Conservation (phyloP, 2,113 vertebrate species). For the Sarotherodon lohbergeri region DNA sequence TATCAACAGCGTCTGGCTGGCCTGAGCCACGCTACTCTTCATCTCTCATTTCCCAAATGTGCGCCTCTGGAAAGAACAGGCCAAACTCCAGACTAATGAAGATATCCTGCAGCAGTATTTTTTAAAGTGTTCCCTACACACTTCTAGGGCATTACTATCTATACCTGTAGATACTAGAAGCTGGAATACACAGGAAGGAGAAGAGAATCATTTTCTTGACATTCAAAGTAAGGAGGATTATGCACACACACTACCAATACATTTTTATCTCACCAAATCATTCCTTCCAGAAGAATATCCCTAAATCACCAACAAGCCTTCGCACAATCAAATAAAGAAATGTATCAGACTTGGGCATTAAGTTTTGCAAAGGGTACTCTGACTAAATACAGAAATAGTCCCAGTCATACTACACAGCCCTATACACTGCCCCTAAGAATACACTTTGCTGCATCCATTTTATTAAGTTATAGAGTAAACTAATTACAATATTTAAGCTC, state of each 20-base stretch:
- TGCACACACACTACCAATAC: not conserved
- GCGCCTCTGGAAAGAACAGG: constrained; percentile 25
- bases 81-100: constrained; percentile 28
- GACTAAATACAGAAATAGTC: not conserved
- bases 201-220: not conserved
- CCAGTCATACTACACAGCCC: not conserved
- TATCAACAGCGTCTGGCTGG: constrained; percentile 58
- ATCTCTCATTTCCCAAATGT: constrained; percentile 62
- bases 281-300: not conserved
- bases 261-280: not conserved
- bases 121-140: constrained; percentile 33
- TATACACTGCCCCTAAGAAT: not conserved
- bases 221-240: not conserved
- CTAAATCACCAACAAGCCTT: not conserved
- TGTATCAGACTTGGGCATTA: not conserved
- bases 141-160: not conserved
- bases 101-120: constrained; percentile 28
- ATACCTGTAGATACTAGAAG: constrained; percentile 15
- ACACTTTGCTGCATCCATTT: not conserved
- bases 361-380: not conserved
- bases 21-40: constrained; percentile 36
- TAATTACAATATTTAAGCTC: not conserved
- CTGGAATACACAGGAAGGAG: not conserved
- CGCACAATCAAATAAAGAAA: not conserved
- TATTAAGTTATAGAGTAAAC: not conserved